Base-by-base conservation (phyloP, 2,113 vertebrate genomes). In the Rhabdornis inornatus region DNA sequence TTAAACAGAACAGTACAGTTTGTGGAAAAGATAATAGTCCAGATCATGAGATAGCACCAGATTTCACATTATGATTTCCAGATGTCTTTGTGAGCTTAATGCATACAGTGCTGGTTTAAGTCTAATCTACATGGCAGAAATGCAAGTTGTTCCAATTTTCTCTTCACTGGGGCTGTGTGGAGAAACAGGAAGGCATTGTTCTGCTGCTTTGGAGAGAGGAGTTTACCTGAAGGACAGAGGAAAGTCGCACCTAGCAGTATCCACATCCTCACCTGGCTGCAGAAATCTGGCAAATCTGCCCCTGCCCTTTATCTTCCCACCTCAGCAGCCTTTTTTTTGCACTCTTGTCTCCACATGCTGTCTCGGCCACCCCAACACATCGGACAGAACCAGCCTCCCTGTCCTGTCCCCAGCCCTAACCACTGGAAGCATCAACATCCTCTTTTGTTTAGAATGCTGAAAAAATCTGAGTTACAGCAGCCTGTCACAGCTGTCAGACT, bases 11-110 rank as follows among this genome's bases (percentile, higher is more conserved):
- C 59, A 50, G 44, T 47, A 31, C 3, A 30, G 45, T 94, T 83
- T 94, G 84, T 19, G 20, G 44, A 80, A 87, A 96, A 95, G 55
- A 94, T 94, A 92, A 82, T 85, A 78, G 27, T 94, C 69, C 81
- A 91, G 75, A 82, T 76, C 55, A 53, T 15, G 25, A 95, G 91
- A 93, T 78, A 71, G 53, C 45, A 63, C 63, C 61, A 90, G 61
- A 65, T 94, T 91, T 93, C 91, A 52, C 27, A 27, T 93, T 85
- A 92, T 82, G 61, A 74, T 90, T 59, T 93, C 93, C 95, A 95
- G 82, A 78, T 86, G 93, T 95, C 93, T 65, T 92, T 53, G 65
- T 45, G 79, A 76, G 50, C 56, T 92, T 91, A 90, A 93, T 90
- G 76, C 68, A 90, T 79, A 87, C 84, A 94, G 74, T 78, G 74